phyloP scores from a whole-genome alignment of 2,888 invertebrate genomes.

The Oegoconia quadripuncta region DNA sequence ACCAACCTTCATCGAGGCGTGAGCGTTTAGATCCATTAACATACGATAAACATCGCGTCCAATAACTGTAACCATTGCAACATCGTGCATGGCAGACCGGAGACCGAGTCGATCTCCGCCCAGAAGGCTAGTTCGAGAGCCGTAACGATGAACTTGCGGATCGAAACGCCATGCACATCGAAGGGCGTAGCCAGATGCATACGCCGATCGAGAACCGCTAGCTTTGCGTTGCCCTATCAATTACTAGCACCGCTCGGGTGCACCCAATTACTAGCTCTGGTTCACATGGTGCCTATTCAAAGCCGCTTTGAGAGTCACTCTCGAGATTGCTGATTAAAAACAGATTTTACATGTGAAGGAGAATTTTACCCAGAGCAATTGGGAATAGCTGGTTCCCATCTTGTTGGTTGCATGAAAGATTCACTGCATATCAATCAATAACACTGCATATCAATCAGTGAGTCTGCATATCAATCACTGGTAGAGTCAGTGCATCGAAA shows the following conservation, averaged over 20 bases:
- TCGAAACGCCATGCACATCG: slow-evolving; percentile 38
- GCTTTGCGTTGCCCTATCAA: slow-evolving; percentile 69
- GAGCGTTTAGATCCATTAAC: slow-evolving; percentile 54
- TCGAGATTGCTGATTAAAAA: slow-evolving; percentile 21
- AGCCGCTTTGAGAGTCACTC: slow-evolving; percentile 38
- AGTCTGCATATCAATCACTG: no score
- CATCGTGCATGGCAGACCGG: slow-evolving; percentile 30
- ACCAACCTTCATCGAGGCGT: slow-evolving; percentile 18
- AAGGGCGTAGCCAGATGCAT: slow-evolving; percentile 56
- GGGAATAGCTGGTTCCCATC: slow-evolving; percentile 9
- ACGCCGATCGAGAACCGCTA: slow-evolving; percentile 64
- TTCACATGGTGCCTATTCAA: slow-evolving; percentile 70
- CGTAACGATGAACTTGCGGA: slow-evolving; percentile 37
- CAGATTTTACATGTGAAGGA: slow-evolving; percentile 21
- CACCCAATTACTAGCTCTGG: slow-evolving; percentile 71
- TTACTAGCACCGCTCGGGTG: slow-evolving; percentile 68
- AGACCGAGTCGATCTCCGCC: slow-evolving; percentile 37
- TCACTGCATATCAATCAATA: background rate
- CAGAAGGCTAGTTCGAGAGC: slow-evolving; percentile 39
- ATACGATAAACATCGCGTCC: slow-evolving; percentile 50
- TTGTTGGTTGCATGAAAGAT: slow-evolving; percentile 10
- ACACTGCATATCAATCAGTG: no score
- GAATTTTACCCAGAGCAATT: slow-evolving; percentile 10
- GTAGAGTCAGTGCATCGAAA: slow-evolving; percentile 4
- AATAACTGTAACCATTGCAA: slow-evolving; percentile 67